Evolutionary conservation across 2,888 invertebrate species (phyloP).

Genomic region (Dicyrtoma fusca): DNA sequence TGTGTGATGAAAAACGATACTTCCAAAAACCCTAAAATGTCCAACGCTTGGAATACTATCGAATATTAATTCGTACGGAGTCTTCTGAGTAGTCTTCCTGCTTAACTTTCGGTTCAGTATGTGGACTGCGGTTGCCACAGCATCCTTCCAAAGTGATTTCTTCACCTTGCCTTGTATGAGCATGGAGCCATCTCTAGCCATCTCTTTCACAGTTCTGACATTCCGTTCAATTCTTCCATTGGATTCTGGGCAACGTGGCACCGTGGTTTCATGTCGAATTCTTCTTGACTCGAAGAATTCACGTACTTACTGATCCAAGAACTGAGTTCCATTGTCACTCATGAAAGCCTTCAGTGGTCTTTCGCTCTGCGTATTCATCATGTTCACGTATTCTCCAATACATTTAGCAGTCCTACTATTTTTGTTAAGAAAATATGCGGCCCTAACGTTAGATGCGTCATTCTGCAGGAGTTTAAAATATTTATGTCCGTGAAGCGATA

Average conservation of each 20-base stretch:
- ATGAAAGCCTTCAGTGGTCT: neutral
- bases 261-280: neutral
- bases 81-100: slow-evolving; percentile 40
- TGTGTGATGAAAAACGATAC: slow-evolving; percentile 43
- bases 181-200: too few relatives aligned
- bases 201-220: too few relatives aligned
- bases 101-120: slow-evolving; percentile 54
- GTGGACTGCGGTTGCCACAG: slow-evolving; percentile 58
- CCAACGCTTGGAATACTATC: slow-evolving; percentile 48
- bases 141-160: slow-evolving; percentile 59
- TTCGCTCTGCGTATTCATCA: slow-evolving; percentile 14
- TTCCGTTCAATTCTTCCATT: slow-evolving; percentile 58
- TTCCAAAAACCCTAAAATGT: slow-evolving; percentile 53
- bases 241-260: slow-evolving; percentile 50
- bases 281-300: neutral
- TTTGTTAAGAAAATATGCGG: neutral
- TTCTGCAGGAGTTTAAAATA: slow-evolving; percentile 24
- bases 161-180: too few relatives aligned
- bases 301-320: neutral
- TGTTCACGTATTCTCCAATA: neutral
- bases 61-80: slow-evolving; percentile 54
- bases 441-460: neutral
- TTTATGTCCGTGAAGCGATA: neutral
- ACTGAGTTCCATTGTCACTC: slow-evolving; percentile 21
- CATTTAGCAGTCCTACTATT: neutral